Percentiles rank a stretch among this genome's conserved stretches.
Conservation (phyloP, 1,140 invertebrate genomes). For the Octopus sinensis region DNA sequence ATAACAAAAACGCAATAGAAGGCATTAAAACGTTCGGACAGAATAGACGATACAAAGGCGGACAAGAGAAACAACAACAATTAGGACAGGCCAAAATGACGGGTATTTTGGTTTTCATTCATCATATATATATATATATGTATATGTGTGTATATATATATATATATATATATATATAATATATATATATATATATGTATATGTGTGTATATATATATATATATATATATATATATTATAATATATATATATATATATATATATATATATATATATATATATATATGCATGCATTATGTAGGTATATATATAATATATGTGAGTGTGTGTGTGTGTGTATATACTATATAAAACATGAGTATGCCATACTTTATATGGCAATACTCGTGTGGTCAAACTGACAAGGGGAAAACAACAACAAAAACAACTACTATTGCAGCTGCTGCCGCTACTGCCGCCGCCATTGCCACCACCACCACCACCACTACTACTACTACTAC, state of each 20-base stretch:
- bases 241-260: neutral
- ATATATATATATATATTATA: neutral
- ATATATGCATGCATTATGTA: neutral
- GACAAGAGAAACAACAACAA: too few relatives aligned
- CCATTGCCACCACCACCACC: too few relatives aligned
- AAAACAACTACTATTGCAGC: too few relatives aligned
- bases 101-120: too few relatives aligned
- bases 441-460: too few relatives aligned
- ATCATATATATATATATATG: constrained; percentile 8
- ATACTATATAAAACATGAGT: neutral
- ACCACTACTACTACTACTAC: too few relatives aligned
- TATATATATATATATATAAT: neutral
- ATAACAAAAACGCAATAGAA: too few relatives aligned
- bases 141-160: neutral
- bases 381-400: neutral
- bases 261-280: neutral
- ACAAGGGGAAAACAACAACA: too few relatives aligned
- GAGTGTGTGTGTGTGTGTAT: neutral
- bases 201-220: neutral
- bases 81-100: too few relatives aligned
- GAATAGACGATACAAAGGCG: too few relatives aligned
- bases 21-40: too few relatives aligned
- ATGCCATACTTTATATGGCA: neutral
- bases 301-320: too few relatives aligned
- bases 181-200: constrained; percentile 3